Base-by-base conservation (phyloP, 1,140 invertebrate species). In the Pseudomyrmex pallidus region DNA sequence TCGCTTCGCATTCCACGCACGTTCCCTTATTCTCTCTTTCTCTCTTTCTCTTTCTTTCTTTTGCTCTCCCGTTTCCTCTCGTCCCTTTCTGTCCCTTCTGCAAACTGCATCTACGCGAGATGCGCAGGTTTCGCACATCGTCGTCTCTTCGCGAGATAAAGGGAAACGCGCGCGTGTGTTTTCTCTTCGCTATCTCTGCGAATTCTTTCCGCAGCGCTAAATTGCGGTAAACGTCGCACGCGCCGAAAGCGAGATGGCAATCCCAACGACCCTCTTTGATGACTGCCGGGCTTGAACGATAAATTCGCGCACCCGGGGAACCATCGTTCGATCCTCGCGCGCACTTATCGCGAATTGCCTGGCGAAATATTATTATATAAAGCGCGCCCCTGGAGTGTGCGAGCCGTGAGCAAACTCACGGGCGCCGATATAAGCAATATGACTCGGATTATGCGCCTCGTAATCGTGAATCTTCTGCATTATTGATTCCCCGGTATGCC, bases 111-210 rank as follows among this genome's bases (percentile, higher is more conserved):
- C 78, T 44, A 35, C 52, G 54, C 52, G 44, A 64, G 74, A 59
- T 50, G 52, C 48, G 35, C 35, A 35, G 35, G 4, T 5, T 35
- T 7, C 35, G 35, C 35, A 35, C 35, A 35, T 35, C 48, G 17
- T 50, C 17, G 15, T 20, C 17, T 61, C 61, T 61, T 52, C 54
- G 35, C 46, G 20, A 57, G 80, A 72, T 66, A 80, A 73, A 59
- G 44, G 61, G 46, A 78, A 73, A 54, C 64, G 62, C 64, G 64
- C 35, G 35, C 35, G 35, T 35, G 35, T 35, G 35, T 35, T 35
- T 35, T 5, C 35, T 78, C 84, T 62, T 66, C 63, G 82, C 86
- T 87, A 87, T 87, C 86, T 87, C 80, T 80, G 87, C 73, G 86
- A 80, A 84, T 80, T 74, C 85, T 67, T 74, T 63, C 25, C 46